A percentile compares a stretch with the other conserved stretches of the same genome.
Conservation (phyloP, 1,140 invertebrate species). For the Achatina immaculata region DNA sequence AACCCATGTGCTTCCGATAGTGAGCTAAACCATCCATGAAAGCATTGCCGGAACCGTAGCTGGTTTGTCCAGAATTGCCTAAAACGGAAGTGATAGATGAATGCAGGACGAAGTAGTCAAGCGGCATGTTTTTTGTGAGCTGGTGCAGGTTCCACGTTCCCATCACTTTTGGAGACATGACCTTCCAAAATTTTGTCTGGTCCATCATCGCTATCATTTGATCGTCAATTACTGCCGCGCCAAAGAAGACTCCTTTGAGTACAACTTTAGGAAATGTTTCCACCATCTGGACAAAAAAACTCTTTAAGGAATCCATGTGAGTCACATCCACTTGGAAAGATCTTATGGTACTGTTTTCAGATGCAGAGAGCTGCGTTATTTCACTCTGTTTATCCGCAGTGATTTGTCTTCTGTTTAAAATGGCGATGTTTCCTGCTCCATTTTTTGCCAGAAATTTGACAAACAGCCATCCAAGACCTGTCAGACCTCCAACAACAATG, state of each 20-base stretch:
- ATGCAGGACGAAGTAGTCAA: constrained; percentile 58
- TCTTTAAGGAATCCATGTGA: constrained; percentile 31
- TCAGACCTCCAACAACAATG: constrained; percentile 57
- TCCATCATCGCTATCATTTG: constrained; percentile 46
- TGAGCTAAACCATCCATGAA: constrained; percentile 56
- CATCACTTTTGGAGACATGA: constrained; percentile 52
- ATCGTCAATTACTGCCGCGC: constrained; percentile 55
- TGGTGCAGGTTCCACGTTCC: constrained; percentile 62
- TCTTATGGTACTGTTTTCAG: constrained; percentile 38
- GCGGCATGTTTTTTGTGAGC: constrained; percentile 41
- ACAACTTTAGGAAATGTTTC: constrained; percentile 17
- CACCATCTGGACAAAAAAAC: constrained; percentile 35
- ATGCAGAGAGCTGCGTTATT: constrained; percentile 40
- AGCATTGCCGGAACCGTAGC: constrained; percentile 54
- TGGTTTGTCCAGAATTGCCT: constrained; percentile 53
- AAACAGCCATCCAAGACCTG: constrained; percentile 60
- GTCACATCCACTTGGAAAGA: constrained; percentile 48
- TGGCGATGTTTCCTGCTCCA: constrained; percentile 51
- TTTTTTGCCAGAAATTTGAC: constrained; percentile 49
- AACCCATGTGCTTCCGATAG: constrained; percentile 41
- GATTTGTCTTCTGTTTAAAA: constrained; percentile 46
- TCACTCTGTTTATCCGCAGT: constrained; percentile 34
- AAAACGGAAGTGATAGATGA: constrained; percentile 52
- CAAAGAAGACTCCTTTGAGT: constrained; percentile 57
- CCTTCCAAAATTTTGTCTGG: constrained; percentile 43